Evolutionary conservation across 2,113 vertebrate genomes (phyloP).

Genomic region (Ameiurus melas): DNA sequence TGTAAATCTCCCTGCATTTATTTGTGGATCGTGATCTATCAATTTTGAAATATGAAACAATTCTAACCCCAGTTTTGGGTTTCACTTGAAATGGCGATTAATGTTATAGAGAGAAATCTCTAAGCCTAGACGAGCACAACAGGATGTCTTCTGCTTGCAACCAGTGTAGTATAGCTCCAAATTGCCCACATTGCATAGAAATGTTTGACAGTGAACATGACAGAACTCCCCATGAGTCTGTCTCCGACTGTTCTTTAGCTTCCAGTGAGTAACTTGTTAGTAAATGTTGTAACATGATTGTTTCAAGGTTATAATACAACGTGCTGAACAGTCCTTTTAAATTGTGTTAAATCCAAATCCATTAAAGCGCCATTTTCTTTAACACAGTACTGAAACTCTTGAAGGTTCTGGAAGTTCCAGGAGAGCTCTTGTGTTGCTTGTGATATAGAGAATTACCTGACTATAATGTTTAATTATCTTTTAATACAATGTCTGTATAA

Average conservation of each 20-base stretch:
- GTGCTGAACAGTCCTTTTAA: not conserved
- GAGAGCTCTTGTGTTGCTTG: not conserved
- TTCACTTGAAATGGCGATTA: slow-evolving; percentile 25
- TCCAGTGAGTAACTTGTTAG: slow-evolving; percentile 31
- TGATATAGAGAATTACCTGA: not conserved
- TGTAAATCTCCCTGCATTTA: no score
- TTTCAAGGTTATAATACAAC: not conserved
- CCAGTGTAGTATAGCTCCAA: slow-evolving; percentile 7
- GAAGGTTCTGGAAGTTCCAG: not conserved
- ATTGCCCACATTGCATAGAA: slow-evolving; percentile 2
- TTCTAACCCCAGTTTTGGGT: not conserved
- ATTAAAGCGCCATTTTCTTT: not conserved
- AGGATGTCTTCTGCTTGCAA: not conserved
- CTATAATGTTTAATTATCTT: not conserved
- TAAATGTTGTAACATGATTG: not conserved
- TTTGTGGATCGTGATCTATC: no score
- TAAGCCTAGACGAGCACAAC: not conserved
- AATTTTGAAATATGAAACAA: no score
- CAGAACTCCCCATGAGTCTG: slow-evolving; percentile 25
- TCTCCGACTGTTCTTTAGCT: slow-evolving; percentile 15
- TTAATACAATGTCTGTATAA: not conserved
- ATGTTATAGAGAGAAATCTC: slow-evolving; percentile 9
- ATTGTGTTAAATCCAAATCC: not conserved
- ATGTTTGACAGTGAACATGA: slow-evolving; percentile 25
- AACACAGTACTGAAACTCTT: not conserved